Evolutionary conservation across 1,140 invertebrate species (phyloP), one percentile per base, ranked within the genome.

Genomic region (Cardiocondyla obscurior): DNA sequence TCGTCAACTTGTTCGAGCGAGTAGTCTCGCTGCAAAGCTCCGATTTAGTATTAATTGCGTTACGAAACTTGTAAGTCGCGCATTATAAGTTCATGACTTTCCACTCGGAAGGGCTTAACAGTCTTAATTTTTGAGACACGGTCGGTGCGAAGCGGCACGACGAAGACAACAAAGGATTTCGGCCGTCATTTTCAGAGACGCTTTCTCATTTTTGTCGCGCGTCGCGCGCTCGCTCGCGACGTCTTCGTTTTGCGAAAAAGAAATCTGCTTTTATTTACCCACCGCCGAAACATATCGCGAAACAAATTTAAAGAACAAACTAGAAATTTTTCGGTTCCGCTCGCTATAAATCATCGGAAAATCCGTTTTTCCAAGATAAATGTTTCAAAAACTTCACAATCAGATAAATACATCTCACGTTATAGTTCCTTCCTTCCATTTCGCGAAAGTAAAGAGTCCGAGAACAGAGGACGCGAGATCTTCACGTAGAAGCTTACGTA

Each of bases 271-370:
- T 49, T 51, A 39, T 67, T 67, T 42, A 67, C 12, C 33, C 42
- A 30, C 4, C 12, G 62, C n/a, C n/a, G 36, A 28, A 69, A 79
- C 22, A 33, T 67, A 67, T 67, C 33, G 46, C 12, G 62, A 39
- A 79, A 79, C 62, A 69, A 67, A 79, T 79, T 67, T 67, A 69
- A 79, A 69, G 33, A 57, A 42, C 33, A 67, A 67, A 64, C 73
- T 76, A 58, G 12, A 69, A 28, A 12, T 76, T 30, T 69, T 53
- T 19, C n/a, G n/a, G 36, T 12, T 10, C 6, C 36, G 58, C 8
- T 12, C 19, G 60, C 28, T 55, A 79, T 67, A 53, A 55, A 53
- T 39, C 22, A 55, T 53, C 74, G 53, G 53, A 79, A 67, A 67
- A 69, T 53, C 42, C 1, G 62, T 79, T 55, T 79, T 51, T 67